Conservation (phyloP, 2,797 vertebrate species). For the Sphenopsis melanotis region DNA sequence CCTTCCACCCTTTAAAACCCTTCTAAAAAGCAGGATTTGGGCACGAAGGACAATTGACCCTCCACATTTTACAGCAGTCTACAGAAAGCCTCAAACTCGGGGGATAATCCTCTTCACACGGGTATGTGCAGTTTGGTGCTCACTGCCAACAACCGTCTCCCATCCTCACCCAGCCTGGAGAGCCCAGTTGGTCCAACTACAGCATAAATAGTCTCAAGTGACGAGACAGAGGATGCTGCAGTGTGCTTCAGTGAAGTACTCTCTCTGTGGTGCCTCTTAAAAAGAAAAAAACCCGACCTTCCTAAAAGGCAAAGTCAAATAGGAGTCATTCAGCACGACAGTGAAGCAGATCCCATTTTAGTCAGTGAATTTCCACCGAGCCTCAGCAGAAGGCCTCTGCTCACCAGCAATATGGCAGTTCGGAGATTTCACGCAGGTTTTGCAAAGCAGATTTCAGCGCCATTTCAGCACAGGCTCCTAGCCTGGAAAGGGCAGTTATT, state of each 20-base stretch:
- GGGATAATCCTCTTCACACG: background rate
- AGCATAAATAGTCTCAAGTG: background rate
- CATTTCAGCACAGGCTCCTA: background rate
- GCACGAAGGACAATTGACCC: background rate
- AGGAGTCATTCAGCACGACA: background rate
- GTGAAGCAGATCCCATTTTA: background rate
- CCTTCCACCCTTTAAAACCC: background rate
- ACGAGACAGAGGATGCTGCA: background rate
- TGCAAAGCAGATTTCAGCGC: background rate
- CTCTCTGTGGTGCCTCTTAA: conserved; percentile 17
- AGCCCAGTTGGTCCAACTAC: background rate
- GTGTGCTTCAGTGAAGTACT: conserved; percentile 2
- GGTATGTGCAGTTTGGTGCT: background rate
- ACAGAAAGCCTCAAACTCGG: background rate
- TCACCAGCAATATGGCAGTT: background rate
- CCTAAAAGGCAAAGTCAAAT: conserved; percentile 38
- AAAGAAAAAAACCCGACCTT: background rate
- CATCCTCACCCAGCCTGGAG: background rate
- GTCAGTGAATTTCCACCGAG: conserved; percentile 41
- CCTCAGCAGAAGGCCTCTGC: conserved; percentile 10
- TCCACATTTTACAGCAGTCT: background rate
- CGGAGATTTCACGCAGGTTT: background rate
- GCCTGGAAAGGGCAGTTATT: background rate
- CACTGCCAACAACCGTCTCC: background rate
- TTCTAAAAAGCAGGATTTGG: background rate